Base-by-base conservation (phyloP, 2,797 vertebrate species). In the Hipposideros larvatus region DNA sequence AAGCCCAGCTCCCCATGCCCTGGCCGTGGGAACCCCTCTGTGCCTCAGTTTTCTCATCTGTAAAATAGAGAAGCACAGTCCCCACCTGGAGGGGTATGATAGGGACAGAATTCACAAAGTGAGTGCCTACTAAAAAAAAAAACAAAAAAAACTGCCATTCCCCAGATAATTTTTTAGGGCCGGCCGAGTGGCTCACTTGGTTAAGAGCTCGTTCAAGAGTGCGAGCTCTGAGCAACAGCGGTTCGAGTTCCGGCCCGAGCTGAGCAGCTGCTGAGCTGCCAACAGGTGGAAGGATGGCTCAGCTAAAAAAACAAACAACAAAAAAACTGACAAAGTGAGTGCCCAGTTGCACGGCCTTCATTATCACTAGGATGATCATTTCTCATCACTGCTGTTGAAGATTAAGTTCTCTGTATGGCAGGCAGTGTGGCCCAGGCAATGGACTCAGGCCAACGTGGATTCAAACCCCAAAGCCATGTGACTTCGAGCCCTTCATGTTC, bases 301-400 rank as follows among this genome's bases (percentile, higher is more conserved):
- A 37, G 37, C 37, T 37, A 37, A 37, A 37, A 37, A 37, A 37
- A 37, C 37, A 37, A 37, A 37, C 34, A 37, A 37, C 37, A 37
- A 37, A 37, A 37, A 37, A 37, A 37, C 34, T 37, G 37, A 68
- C 63, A 55, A 28, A 43, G 21, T 9, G 46, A 65, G 48, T 14
- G n/a, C 43, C 55, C 0, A 1, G 46, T 73, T 48, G 13, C 0
- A 2, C 43, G 53, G 37, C 41, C 5, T 4, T 34, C 26, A 28
- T n/a, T 28, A 11, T 61, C 16, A 16, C 7, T 5, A 51, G 21
- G 8, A 77, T 46, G 5, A 34, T 77, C 18, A 4, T 22, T 51
- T 66, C 6, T 57, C 26, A 51, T 41, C 48, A 15, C 48, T 31
- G 14, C 7, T 41, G 13, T 19, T 61, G 2, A 24, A 16, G 11